phyloP scores from a whole-genome alignment of 2,797 vertebrate species.

The Nothura maculosa region DNA sequence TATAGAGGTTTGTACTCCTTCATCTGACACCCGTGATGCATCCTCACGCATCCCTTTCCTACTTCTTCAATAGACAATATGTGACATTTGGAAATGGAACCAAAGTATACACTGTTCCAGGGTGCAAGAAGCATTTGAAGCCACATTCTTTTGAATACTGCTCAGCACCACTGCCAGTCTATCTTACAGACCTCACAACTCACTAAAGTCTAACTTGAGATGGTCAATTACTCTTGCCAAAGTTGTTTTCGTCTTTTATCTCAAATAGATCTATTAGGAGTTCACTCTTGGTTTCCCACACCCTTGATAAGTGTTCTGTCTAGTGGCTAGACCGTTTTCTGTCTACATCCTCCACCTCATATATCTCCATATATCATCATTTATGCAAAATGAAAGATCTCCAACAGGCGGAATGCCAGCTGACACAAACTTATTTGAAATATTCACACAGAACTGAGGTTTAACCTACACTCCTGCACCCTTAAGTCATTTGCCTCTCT shows the following conservation, averaged over 20 bases:
- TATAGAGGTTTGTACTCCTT: neutral
- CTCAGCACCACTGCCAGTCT: neutral
- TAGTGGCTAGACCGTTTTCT: neutral
- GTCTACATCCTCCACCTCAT: neutral
- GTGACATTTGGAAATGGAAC: too few species aligned
- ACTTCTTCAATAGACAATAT: neutral
- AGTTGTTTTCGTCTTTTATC: neutral
- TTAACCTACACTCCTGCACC: neutral
- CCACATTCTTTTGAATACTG: neutral
- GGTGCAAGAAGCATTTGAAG: neutral
- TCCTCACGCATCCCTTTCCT: neutral
- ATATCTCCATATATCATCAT: neutral
- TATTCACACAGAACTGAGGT: neutral
- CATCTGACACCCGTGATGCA: neutral
- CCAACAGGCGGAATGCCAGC: neutral
- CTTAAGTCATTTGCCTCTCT: neutral
- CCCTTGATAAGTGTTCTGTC: neutral
- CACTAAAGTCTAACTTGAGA: neutral
- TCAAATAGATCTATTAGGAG: neutral
- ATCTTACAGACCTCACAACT: neutral
- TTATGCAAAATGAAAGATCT: neutral
- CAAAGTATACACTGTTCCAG: neutral
- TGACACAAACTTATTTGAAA: neutral
- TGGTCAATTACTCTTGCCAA: neutral
- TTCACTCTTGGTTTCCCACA: neutral